phyloP scores from a whole-genome alignment of 2,888 invertebrate species.

The Serripes groenlandicus region DNA sequence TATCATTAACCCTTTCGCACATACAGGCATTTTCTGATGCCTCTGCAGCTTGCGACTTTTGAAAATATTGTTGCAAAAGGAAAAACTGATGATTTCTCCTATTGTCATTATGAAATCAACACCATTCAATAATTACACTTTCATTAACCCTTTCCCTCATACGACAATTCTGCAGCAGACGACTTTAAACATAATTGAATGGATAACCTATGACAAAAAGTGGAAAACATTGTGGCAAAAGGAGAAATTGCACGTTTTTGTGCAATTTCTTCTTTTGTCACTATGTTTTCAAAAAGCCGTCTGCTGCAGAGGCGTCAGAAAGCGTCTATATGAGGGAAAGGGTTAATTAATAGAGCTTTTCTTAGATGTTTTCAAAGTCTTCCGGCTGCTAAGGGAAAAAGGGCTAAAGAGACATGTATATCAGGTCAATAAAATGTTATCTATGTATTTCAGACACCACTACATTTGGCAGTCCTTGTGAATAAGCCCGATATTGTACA shows the following conservation, averaged over 20 bases:
- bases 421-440: background rate
- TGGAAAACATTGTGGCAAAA: conserved; percentile 1
- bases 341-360: too few species aligned
- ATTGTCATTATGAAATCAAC: too few species aligned
- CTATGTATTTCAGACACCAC: conserved; percentile 74
- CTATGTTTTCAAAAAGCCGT: background rate
- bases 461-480: conserved; percentile 79
- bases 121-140: too few species aligned
- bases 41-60: too few species aligned
- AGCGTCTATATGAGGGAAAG: background rate
- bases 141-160: too few species aligned
- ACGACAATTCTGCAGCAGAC: too few species aligned
- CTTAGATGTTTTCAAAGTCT: too few species aligned
- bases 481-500: conserved; percentile 70
- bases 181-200: too few species aligned
- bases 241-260: background rate
- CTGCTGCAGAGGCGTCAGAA: background rate
- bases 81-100: background rate
- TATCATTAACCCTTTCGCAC: too few species aligned
- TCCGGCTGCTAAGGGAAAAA: too few species aligned
- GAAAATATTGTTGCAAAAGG: background rate
- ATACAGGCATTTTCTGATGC: too few species aligned
- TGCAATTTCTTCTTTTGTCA: background rate
- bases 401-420: background rate
- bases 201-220: too few species aligned